Evolutionary conservation across 2,797 vertebrate genomes (phyloP).

Genomic region (Malurus splendens): DNA sequence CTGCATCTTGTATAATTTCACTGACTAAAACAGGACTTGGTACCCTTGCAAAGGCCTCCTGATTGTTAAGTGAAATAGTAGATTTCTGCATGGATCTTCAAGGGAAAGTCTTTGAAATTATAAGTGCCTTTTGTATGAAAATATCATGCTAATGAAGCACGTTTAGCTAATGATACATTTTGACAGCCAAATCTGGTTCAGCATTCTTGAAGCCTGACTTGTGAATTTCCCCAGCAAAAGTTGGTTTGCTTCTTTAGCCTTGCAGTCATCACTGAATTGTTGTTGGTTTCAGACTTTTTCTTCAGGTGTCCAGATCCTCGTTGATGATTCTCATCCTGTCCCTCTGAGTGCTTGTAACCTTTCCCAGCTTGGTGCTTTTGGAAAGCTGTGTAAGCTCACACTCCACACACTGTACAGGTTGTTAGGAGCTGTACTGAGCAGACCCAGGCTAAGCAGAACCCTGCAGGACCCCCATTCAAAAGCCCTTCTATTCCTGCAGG

Average conservation of each 20-base stretch:
- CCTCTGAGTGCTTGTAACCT: not conserved
- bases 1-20: not conserved
- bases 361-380: not conserved
- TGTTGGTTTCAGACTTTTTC: not conserved
- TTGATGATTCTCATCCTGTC: not conserved
- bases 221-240: not conserved
- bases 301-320: not conserved
- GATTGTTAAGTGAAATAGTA: not conserved
- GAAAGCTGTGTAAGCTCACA: not conserved
- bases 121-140: not conserved
- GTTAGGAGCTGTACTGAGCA: not conserved
- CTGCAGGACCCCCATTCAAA: not conserved
- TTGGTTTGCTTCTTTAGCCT: not conserved
- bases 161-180: not conserved
- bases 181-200: not conserved
- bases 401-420: not conserved
- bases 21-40: accelerated
- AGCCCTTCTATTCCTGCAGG: not conserved
- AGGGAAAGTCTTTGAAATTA: not conserved
- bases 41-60: not conserved
- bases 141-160: not conserved
- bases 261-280: not conserved
- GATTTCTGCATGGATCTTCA: not conserved
- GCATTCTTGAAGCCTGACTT: not conserved
- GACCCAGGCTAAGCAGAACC: not conserved